A percentile compares a stretch with the other conserved stretches of the same genome.
phyloP scores from a whole-genome alignment of 1,140 invertebrate species.

The Drosophila erecta region DNA sequence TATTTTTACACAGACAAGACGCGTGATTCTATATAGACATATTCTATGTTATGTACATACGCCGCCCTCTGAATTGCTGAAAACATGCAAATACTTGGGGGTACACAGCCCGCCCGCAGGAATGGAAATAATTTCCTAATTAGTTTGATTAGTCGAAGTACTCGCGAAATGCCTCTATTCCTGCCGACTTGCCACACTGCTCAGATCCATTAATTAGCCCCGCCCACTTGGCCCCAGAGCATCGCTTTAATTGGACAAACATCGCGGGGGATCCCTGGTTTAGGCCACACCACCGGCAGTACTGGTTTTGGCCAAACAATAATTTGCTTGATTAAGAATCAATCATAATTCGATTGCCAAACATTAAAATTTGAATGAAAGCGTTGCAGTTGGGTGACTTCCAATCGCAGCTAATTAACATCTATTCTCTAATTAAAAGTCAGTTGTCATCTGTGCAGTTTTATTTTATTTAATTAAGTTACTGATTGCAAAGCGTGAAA shows the following conservation, averaged over 20 bases:
- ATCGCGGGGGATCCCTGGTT: constrained; percentile 29
- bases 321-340: constrained; percentile 51
- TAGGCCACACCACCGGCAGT: constrained; percentile 25
- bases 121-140: constrained; percentile 52
- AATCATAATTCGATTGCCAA: constrained; percentile 43
- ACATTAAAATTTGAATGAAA: constrained; percentile 1
- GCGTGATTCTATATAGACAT: background rate
- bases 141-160: constrained; percentile 46
- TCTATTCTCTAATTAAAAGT: constrained; percentile 18
- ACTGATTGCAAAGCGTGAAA: constrained; percentile 13
- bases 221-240: constrained; percentile 25
- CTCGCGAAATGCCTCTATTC: constrained; percentile 43
- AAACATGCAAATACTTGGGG: constrained; percentile 41
- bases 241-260: constrained; percentile 46
- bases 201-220: constrained; percentile 32
- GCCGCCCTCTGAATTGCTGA: constrained; percentile 14
- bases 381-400: constrained; percentile 4
- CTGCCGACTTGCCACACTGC: constrained; percentile 24
- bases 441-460: constrained; percentile 11
- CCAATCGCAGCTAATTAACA: constrained; percentile 35
- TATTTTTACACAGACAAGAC: constrained; percentile 51
- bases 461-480: constrained; percentile 30
- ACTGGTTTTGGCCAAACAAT: constrained; percentile 12
- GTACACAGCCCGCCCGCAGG: background rate
- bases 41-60: background rate